Conservation (phyloP, 2,113 vertebrate species). For the Phyllostomus discolor region DNA sequence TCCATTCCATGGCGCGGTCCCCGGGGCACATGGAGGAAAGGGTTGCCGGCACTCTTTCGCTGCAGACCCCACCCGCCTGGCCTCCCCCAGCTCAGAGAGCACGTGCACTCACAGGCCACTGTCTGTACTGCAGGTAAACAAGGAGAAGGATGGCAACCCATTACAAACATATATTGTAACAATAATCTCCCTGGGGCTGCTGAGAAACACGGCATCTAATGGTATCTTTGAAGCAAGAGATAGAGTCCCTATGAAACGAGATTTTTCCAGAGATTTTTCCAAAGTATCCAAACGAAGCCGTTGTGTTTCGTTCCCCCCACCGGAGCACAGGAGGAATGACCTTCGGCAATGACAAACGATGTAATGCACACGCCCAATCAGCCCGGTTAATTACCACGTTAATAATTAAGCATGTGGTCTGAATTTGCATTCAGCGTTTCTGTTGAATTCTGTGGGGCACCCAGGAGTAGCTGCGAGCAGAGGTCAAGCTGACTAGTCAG, state of each 20-base stretch:
- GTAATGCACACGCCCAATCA: background rate
- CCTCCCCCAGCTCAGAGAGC: background rate
- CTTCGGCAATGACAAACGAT: conserved; percentile 15
- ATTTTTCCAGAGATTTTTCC: too few species aligned
- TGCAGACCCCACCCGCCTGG: background rate
- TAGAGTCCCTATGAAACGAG: conserved; percentile 26
- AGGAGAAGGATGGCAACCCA: background rate
- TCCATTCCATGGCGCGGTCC: too few species aligned
- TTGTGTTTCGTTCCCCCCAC: background rate
- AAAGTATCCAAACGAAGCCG: background rate
- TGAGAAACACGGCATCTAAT: background rate
- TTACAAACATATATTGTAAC: background rate
- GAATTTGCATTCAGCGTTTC: background rate
- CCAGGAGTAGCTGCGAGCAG: background rate
- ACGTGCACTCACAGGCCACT: fast-evolving
- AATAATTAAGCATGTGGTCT: conserved; percentile 23
- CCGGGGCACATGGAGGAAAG: fast-evolving
- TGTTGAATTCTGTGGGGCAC: background rate
- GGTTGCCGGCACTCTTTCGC: fast-evolving
- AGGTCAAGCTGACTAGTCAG: conserved; percentile 12
- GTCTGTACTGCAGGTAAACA: background rate
- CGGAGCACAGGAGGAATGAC: background rate
- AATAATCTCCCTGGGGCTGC: conserved; percentile 15
- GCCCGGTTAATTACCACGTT: background rate
- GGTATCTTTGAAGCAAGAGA: conserved; percentile 30